Conservation (phyloP, 2,888 invertebrate genomes). For the Eustalomyia histrio region DNA sequence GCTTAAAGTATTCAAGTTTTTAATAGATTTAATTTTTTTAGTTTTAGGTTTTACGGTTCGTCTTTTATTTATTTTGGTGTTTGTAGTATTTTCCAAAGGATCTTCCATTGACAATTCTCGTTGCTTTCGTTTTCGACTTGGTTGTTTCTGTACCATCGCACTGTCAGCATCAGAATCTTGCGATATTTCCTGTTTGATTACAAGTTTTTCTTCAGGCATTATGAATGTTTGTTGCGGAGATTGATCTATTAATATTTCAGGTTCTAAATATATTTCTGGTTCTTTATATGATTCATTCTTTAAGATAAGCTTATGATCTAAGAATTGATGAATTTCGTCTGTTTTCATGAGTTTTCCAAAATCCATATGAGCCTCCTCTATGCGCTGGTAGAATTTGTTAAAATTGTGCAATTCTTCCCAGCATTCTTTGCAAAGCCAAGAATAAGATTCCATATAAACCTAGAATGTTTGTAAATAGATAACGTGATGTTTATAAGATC, state of each 20-base stretch:
- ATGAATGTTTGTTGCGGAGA: conserved; percentile 55
- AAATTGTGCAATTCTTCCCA: conserved; percentile 71
- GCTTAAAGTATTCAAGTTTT: conserved; percentile 35
- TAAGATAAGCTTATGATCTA: neutral
- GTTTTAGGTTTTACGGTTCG: neutral
- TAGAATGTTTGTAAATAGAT: neutral
- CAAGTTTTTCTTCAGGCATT: neutral
- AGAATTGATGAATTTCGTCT: too few species aligned
- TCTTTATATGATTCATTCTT: neutral
- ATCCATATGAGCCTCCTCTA: conserved; percentile 68
- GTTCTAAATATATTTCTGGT: neutral
- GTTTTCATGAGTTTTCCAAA: conserved; percentile 62
- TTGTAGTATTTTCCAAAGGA: conserved; percentile 33
- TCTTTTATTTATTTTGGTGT: neutral
- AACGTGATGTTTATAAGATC: neutral
- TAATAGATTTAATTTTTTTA: neutral
- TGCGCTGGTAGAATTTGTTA: conserved; percentile 69
- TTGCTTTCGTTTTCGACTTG: neutral
- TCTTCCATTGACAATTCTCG: neutral
- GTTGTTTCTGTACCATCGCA: neutral
- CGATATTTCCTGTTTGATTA: conserved; percentile 6
- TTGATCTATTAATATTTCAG: neutral
- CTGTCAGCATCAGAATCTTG: neutral
- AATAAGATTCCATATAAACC: conserved; percentile 10
- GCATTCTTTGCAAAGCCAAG: conserved; percentile 69